Evolutionary conservation across 1,140 invertebrate species (phyloP), one percentile per base, ranked within the genome.

Genomic region (Antheraea mylitta): DNA sequence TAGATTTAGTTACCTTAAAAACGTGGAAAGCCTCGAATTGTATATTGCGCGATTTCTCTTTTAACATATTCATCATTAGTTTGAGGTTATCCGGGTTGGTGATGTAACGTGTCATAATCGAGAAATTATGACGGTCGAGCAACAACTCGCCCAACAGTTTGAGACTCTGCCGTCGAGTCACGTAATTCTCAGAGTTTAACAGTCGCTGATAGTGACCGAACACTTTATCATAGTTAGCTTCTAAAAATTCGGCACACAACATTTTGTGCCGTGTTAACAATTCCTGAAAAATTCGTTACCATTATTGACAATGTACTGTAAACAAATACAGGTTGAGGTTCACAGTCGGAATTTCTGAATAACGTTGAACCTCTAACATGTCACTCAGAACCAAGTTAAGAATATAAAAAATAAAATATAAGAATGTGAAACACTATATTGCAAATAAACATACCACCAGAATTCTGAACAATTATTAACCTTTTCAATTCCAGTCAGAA

Each of bases 11-110:
- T 94, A 99, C 99, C 96, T 99, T 99, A 94, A 99, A 99, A 82
- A 99, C 99, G 93, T 99, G 99, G 94, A 99, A 99, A 92, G 99
- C 99, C 95, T 99, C 99, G 94, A 99, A 99, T 92, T 99, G 99
- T 85, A 99, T 99, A 94, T 99, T 99, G 80, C 98, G 95, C 80
- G 98, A 99, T 91, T 99, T 99, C 91, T 99, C 99, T 94, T 99
- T 98, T 76, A 99, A 94, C 98, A 99, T 99, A 90, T 99, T 99
- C 99, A 99, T 99, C 99, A 99, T 99, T 70, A 99, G 94, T 90
- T 99, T 99, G 62, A 99, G 94, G 94, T 99, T 99, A 86, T 99
- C 99, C 13, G 98, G 98, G 93, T 99, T 99, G 73, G 98, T 99
- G 93, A 99, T 99, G 93, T 99, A 99, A 79, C 96, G 95, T 63